Base-by-base conservation (phyloP, 2,888 invertebrate genomes). In the Podotricha telesiphe region DNA sequence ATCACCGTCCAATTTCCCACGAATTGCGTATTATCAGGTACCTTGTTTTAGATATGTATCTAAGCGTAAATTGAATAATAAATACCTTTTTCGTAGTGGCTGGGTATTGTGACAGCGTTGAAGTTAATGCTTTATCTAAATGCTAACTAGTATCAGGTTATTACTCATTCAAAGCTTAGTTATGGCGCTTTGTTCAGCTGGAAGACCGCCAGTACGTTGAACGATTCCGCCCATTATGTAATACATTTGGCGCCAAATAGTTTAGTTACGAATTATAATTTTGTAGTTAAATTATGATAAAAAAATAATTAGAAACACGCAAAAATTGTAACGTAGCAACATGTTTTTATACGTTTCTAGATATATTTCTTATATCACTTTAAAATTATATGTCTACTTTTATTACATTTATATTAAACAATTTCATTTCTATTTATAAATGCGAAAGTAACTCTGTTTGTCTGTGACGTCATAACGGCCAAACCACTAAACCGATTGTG, bases 61-160 rank as follows among this genome's bases (percentile, higher is more conserved):
- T 70, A 58, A 7, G 64, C 48, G 72, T 75, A 73, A 68, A 75
- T 73, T 75, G 75, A 74, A 74, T 75, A 74, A 75, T 73, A 72
- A 75, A 72, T 73, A 69, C 68, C 73, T 72, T 70, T 75, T 76
- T 74, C 71, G 71, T 71, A 68, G 72, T 63, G 67, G 67, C 71
- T 58, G 42, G n/a, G 68, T 72, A 74, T 73, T 72, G 75, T 76
- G 72, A 75, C 75, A 75, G 70, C 67, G 67, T 71, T 72, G 69
- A 71, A 76, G 75, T 72, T 75, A 75, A 74, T 72, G 73, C 67
- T 70, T 70, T 75, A 75, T 74, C 76, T 72, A 77, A 76, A 77
- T 74, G 76, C 77, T 77, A 77, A 77, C 77, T 76, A 77, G 75
- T 76, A 73, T 74, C 56, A 70, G 70, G 73, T 74, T 73, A 76